Percentiles rank a stretch among this genome's conserved stretches.
These are phyloP conservation scores for Gulo gulo DNA, from an alignment of 2,113 vertebrate species.

Conservation along the genomic window DNA sequence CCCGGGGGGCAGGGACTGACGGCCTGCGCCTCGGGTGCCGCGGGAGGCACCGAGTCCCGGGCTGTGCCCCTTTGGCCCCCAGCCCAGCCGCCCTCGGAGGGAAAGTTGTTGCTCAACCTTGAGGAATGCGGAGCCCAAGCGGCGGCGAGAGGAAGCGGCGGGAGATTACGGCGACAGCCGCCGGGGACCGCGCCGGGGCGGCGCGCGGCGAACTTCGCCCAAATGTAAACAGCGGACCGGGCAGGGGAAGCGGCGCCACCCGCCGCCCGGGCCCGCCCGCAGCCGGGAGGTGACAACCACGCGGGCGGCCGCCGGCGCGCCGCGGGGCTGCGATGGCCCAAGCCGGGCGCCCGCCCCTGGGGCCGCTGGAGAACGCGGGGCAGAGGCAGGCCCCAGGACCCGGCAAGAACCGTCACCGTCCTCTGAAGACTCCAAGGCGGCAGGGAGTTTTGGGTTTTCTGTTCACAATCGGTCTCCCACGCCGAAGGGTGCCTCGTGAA, in stretches of 20 bases:
- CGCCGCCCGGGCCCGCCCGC: neutral
- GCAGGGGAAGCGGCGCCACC: neutral
- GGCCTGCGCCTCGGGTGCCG: neutral
- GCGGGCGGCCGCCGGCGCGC: neutral
- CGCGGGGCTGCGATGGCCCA: neutral
- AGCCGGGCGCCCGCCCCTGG: neutral
- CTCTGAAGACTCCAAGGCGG: neutral
- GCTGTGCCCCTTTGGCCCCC: constrained; percentile 35
- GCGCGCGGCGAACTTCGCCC: constrained; percentile 66
- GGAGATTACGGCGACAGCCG: constrained; percentile 27
- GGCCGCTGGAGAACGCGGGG: neutral
- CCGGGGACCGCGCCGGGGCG: constrained; percentile 45
- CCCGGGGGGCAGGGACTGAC: neutral
- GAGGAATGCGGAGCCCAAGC: constrained; percentile 80
- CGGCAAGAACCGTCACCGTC: neutral
- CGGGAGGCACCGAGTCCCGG: neutral
- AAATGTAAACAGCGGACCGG: constrained; percentile 45
- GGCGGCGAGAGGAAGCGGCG: constrained; percentile 71
- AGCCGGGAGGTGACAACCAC: neutral
- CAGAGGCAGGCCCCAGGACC: neutral
- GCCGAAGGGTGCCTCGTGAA: neutral
- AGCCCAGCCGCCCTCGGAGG: constrained; percentile 73
- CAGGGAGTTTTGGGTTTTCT: neutral
- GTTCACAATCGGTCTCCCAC: neutral
- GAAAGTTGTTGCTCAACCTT: constrained; percentile 78